Conservation (phyloP, 2,888 invertebrate species). For the Acleris sparsana region DNA sequence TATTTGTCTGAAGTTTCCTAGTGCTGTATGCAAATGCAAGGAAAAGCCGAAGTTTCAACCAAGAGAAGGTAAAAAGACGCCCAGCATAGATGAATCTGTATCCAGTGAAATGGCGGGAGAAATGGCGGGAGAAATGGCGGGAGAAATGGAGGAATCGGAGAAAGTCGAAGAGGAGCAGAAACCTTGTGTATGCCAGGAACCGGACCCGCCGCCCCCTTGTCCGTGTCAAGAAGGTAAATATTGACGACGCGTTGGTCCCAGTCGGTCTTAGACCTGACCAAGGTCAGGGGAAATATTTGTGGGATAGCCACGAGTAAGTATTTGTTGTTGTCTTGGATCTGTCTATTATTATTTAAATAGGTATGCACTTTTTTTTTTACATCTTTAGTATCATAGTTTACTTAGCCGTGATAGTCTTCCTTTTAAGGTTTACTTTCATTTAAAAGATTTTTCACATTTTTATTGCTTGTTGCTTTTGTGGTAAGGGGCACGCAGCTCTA, state of each 20-base stretch:
- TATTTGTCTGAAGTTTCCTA: constrained; percentile 63
- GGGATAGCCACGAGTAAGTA: too few relatives aligned
- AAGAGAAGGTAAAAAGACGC: not conserved
- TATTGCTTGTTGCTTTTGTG: too few relatives aligned
- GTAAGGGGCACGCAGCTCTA: too few relatives aligned
- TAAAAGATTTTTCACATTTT: too few relatives aligned
- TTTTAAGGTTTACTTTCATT: too few relatives aligned
- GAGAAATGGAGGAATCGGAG: constrained; percentile 35
- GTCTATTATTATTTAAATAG: too few relatives aligned
- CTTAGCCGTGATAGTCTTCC: too few relatives aligned
- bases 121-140: constrained; percentile 35
- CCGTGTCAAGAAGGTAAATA: constrained; percentile 58
- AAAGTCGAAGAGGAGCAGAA: constrained; percentile 40
- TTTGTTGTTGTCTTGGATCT: too few relatives aligned
- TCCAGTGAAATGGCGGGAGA: constrained; percentile 11
- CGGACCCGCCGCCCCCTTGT: constrained; percentile 52
- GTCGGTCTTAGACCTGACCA: too few relatives aligned
- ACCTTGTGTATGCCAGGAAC: constrained; percentile 65
- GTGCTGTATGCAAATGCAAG: constrained; percentile 64
- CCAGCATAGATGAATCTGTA: constrained; percentile 9
- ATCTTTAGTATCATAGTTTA: too few relatives aligned
- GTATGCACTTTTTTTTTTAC: too few relatives aligned
- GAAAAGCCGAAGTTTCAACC: constrained; percentile 48
- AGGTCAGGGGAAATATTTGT: too few relatives aligned
- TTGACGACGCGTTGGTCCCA: constrained; percentile 53